Conservation (phyloP, 2,113 vertebrate species). For the Neolamprologus devosi region DNA sequence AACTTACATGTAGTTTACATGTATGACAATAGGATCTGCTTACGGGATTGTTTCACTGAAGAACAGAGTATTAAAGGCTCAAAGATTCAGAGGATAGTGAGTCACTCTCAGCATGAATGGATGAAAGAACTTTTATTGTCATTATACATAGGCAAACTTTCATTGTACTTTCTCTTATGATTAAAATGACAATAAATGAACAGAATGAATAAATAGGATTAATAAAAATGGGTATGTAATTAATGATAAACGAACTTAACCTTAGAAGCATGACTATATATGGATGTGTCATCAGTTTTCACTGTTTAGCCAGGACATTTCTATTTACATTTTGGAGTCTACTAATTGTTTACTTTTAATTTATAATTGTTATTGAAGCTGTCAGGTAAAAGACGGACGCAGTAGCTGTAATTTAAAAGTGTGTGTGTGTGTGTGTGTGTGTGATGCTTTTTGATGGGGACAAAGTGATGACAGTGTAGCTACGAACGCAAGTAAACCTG, state of each 20-base stretch:
- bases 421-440: no score
- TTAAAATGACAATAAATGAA: neutral
- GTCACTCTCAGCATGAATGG: neutral
- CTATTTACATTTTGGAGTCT: neutral
- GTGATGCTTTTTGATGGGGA: neutral
- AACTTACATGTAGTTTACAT: neutral
- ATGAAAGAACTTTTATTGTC: neutral
- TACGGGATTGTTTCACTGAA: neutral
- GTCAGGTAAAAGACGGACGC: neutral
- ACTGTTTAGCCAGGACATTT: neutral
- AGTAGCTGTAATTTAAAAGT: neutral
- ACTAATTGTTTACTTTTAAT: neutral
- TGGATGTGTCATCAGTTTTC: neutral
- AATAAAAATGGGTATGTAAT: neutral
- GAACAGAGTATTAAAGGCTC: neutral
- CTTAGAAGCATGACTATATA: neutral
- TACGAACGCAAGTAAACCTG: neutral
- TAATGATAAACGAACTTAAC: neutral
- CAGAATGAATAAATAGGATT: neutral
- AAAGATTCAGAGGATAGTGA: neutral
- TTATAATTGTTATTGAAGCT: neutral
- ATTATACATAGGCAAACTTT: neutral
- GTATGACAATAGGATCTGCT: neutral
- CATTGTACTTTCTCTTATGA: neutral
- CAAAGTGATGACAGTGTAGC: neutral